Percentiles rank a stretch among this genome's conserved stretches.
phyloP scores from a whole-genome alignment of 2,113 vertebrate genomes.

The Reinhardtius hippoglossoides region DNA sequence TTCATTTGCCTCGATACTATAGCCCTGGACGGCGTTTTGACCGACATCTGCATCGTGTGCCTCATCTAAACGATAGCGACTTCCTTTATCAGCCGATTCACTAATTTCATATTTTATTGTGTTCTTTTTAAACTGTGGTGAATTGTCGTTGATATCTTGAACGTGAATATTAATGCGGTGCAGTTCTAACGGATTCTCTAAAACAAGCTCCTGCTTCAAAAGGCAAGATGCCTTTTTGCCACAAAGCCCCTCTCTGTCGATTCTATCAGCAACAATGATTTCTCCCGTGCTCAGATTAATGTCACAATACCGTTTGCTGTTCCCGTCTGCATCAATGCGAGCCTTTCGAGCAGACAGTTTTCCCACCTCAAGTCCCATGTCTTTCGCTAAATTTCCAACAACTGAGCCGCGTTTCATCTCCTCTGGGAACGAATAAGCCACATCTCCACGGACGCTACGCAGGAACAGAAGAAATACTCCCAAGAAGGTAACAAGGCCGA shows the following conservation, averaged over 20 bases:
- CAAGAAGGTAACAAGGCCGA: not conserved
- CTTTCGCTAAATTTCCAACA: constrained; percentile 83
- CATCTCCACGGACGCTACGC: constrained; percentile 16
- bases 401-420: constrained; percentile 80
- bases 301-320: constrained; percentile 65
- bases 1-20: constrained; percentile 60
- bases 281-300: constrained; percentile 79
- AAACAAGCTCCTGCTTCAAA: constrained; percentile 79
- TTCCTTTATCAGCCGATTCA: constrained; percentile 68
- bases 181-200: constrained; percentile 69
- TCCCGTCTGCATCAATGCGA: constrained; percentile 80
- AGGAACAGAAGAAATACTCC: constrained; percentile 9
- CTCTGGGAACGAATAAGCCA: constrained; percentile 79
- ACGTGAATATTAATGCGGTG: constrained; percentile 71
- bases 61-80: constrained; percentile 70
- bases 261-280: constrained; percentile 75
- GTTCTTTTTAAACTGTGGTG: constrained; percentile 69
- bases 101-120: constrained; percentile 64
- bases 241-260: constrained; percentile 84
- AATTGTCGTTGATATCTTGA: constrained; percentile 85
- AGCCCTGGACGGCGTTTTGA: constrained; percentile 69
- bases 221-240: constrained; percentile 67
- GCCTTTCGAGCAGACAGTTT: constrained; percentile 81
- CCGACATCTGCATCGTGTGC: constrained; percentile 79
- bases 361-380: constrained; percentile 81